Percentiles rank a stretch among this genome's conserved stretches.
Conservation (phyloP, 1,140 invertebrate species). For the Aphidius ervi region DNA sequence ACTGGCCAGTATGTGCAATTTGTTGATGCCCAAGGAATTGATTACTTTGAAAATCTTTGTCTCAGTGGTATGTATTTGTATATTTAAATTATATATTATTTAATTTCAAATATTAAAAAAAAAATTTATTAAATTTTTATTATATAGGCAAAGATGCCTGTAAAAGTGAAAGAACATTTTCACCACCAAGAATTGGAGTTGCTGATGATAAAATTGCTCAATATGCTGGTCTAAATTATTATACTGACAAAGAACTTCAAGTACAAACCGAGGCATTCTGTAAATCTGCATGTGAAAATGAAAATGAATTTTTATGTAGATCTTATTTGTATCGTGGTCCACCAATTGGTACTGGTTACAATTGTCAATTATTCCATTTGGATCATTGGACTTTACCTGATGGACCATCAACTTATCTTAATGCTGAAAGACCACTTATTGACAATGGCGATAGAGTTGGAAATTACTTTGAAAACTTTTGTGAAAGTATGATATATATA, state of each 20-base stretch:
- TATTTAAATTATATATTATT: background rate
- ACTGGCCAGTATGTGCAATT: conserved; percentile 80
- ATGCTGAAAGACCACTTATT: conserved; percentile 81
- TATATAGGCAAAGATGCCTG: conserved; percentile 68
- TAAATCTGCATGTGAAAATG: conserved; percentile 83
- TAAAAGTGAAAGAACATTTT: conserved; percentile 71
- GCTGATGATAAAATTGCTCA: conserved; percentile 86
- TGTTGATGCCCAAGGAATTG: conserved; percentile 83
- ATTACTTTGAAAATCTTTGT: conserved; percentile 95
- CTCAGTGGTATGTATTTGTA: conserved; percentile 62
- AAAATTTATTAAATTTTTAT: background rate
- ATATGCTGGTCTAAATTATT: conserved; percentile 87
- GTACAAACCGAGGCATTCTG: conserved; percentile 81
- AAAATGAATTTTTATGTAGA: conserved; percentile 88
- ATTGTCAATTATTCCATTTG: conserved; percentile 87
- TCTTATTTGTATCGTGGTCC: conserved; percentile 82
- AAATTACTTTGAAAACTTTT: conserved; percentile 85
- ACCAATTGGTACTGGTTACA: conserved; percentile 72
- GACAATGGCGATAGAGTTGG: conserved; percentile 87
- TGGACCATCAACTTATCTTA: conserved; percentile 83
- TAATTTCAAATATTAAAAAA: background rate
- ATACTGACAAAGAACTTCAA: conserved; percentile 85
- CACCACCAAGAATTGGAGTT: conserved; percentile 78
- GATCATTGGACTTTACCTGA: conserved; percentile 89
- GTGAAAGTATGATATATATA: conserved; percentile 61